phyloP scores from a whole-genome alignment of 64 coral and sea anemone genomes.

The Exaiptasia diaphana region DNA sequence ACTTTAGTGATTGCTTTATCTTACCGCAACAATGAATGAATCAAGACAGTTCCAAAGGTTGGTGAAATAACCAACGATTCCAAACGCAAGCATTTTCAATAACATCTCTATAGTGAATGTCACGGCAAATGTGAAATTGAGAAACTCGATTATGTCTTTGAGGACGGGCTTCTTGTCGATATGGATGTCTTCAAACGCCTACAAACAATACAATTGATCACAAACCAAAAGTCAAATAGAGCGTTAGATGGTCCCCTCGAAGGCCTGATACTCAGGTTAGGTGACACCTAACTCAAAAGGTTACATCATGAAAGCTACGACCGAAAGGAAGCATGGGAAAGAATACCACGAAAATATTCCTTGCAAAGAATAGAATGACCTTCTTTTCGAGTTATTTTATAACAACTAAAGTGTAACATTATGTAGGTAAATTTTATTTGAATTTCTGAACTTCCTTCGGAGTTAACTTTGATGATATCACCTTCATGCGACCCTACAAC shows the following conservation, averaged over 20 bases:
- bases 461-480: too few relatives aligned
- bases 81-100: constrained; percentile 75
- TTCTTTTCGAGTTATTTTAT: too few relatives aligned
- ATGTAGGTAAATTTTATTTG: too few relatives aligned
- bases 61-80: constrained; percentile 83
- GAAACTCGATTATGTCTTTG: constrained; percentile 14
- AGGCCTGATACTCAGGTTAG: too few relatives aligned
- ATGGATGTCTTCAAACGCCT: constrained; percentile 96
- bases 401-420: too few relatives aligned
- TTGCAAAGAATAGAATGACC: too few relatives aligned
- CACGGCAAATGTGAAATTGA: constrained; percentile 88
- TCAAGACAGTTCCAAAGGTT: constrained; percentile 97
- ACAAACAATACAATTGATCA: neutral
- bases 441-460: too few relatives aligned
- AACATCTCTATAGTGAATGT: constrained; percentile 86
- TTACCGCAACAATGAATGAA: constrained; percentile 90
- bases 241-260: too few relatives aligned
- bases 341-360: neutral
- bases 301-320: too few relatives aligned
- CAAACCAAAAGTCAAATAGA: neutral
- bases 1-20: constrained; percentile 8
- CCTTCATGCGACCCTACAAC: too few relatives aligned
- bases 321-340: too few relatives aligned
- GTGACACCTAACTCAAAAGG: too few relatives aligned
- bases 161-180: neutral